Percentiles rank a stretch among this genome's conserved stretches.
Conservation (phyloP, 2,888 invertebrate species). For the Eretmocerus hayati region DNA sequence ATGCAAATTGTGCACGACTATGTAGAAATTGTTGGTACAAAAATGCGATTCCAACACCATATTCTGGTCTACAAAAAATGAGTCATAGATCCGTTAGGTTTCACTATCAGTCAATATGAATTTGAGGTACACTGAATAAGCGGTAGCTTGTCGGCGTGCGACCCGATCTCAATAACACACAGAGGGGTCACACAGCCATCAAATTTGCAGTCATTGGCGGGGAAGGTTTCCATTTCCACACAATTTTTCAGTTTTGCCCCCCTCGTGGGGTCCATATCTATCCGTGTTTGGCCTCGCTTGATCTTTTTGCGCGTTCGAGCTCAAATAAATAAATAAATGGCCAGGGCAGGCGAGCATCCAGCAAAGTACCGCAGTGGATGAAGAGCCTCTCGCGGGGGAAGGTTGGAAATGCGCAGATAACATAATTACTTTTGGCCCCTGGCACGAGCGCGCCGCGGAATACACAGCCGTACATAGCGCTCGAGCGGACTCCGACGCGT, state of each 20-base stretch:
- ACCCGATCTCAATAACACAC: too few relatives aligned
- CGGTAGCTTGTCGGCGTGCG: too few relatives aligned
- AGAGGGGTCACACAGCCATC: too few relatives aligned
- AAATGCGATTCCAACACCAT: too few relatives aligned
- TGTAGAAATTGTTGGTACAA: too few relatives aligned
- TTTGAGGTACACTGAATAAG: too few relatives aligned
- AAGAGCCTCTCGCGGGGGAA: not conserved
- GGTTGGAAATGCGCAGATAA: slow-evolving; percentile 25
- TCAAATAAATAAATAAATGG: slow-evolving; percentile 20
- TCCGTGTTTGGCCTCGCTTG: not conserved
- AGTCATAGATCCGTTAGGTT: too few relatives aligned
- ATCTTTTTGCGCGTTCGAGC: slow-evolving; percentile 18
- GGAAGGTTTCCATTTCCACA: not conserved
- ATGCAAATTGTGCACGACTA: too few relatives aligned
- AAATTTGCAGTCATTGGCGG: too few relatives aligned
- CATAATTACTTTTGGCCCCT: slow-evolving; percentile 31
- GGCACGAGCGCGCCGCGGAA: slow-evolving; percentile 8
- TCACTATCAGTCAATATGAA: too few relatives aligned
- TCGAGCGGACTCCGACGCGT: slow-evolving; percentile 19
- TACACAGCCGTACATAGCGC: slow-evolving; percentile 10
- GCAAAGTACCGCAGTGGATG: not conserved
- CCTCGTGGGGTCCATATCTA: not conserved
- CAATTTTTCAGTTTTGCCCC: not conserved
- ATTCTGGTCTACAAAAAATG: too few relatives aligned
- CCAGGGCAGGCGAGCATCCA: not conserved